Evolutionary conservation across 2,797 vertebrate genomes (phyloP).

Genomic region (Epinephelus awoara): DNA sequence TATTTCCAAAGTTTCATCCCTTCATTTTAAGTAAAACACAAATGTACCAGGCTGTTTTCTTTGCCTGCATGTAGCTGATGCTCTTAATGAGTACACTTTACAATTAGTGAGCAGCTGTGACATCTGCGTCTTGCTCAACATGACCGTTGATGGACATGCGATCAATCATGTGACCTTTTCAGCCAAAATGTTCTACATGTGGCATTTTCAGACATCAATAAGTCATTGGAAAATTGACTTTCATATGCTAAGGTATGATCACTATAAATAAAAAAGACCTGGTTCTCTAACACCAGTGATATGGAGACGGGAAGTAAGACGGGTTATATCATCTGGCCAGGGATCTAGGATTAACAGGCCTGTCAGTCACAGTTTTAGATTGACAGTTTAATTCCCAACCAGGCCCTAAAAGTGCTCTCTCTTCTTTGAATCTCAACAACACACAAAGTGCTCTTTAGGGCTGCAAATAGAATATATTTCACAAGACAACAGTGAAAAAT

Average conservation of each 20-base stretch:
- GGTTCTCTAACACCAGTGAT: not conserved
- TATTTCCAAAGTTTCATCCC: not conserved
- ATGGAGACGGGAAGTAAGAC: not conserved
- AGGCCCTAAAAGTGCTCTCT: too few relatives aligned
- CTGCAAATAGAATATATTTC: not conserved
- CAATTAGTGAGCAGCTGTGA: not conserved
- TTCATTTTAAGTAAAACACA: not conserved
- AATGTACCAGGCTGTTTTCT: not conserved
- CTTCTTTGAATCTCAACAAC: too few relatives aligned
- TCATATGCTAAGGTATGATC: not conserved
- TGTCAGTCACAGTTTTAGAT: not conserved
- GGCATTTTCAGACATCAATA: slow-evolving; percentile 23
- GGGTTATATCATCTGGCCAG: not conserved
- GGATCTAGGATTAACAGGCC: not conserved
- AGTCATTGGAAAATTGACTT: not conserved
- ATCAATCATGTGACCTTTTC: slow-evolving; percentile 27
- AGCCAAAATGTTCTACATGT: not conserved
- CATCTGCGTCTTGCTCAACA: not conserved
- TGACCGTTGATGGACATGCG: not conserved
- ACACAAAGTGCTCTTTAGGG: not conserved
- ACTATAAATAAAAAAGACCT: not conserved
- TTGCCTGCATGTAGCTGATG: too few relatives aligned
- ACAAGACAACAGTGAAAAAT: not conserved
- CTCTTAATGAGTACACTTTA: not conserved
- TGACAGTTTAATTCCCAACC: too few relatives aligned